phyloP scores from a whole-genome alignment of 2,888 invertebrate genomes.

The Monoplex corrugatus region DNA sequence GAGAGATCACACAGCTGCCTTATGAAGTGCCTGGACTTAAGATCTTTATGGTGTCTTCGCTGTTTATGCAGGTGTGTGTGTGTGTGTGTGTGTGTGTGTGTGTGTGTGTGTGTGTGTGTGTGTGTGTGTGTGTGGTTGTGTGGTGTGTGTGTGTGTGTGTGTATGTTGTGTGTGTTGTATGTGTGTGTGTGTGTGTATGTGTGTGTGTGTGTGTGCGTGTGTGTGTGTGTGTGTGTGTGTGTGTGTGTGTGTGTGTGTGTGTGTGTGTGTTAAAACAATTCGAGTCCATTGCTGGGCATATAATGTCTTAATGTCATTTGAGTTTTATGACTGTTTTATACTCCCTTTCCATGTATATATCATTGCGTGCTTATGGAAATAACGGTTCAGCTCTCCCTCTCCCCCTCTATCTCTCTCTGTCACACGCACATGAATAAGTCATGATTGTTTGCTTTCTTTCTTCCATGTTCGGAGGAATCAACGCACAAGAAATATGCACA shows the following conservation, averaged over 20 bases:
- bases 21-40: constrained; percentile 83
- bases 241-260: too few relatives aligned
- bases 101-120: background rate
- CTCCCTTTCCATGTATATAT: too few relatives aligned
- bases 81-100: background rate
- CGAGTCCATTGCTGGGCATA: too few relatives aligned
- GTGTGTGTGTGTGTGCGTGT: background rate
- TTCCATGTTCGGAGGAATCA: too few relatives aligned
- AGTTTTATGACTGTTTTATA: too few relatives aligned
- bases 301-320: too few relatives aligned
- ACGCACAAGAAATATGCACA: too few relatives aligned
- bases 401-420: background rate
- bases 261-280: too few relatives aligned
- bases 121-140: background rate
- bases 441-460: background rate
- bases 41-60: constrained; percentile 89
- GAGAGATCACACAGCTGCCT: constrained; percentile 65
- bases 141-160: background rate
- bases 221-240: too few relatives aligned
- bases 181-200: background rate
- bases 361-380: too few relatives aligned
- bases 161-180: background rate
- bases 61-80: constrained; percentile 84
- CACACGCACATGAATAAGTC: background rate
- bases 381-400: too few relatives aligned